Conservation (phyloP, 1,140 invertebrate genomes). For the Triops cancriformis region DNA sequence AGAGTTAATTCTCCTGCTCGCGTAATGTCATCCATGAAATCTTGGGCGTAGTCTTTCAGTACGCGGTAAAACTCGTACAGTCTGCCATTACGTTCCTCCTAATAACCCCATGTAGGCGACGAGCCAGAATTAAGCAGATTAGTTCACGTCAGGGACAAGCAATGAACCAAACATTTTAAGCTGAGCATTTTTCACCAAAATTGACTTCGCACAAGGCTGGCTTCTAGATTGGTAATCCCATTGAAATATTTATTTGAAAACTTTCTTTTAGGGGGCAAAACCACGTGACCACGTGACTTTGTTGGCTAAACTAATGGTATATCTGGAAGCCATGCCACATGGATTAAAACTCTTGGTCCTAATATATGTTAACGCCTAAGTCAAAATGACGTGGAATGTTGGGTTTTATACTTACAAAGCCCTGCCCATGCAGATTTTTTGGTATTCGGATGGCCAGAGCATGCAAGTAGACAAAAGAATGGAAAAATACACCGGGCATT, state of each 20-base stretch:
- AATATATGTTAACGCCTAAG: neutral
- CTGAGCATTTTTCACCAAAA: neutral
- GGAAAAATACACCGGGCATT: constrained; percentile 17
- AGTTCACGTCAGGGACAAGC: constrained; percentile 42
- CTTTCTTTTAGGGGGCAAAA: neutral
- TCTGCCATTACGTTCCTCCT: constrained; percentile 44
- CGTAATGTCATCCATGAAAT: constrained; percentile 62
- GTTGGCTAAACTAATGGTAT: neutral
- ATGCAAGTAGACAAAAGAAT: constrained; percentile 24
- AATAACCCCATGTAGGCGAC: constrained; percentile 27
- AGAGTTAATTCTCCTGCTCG: constrained; percentile 64
- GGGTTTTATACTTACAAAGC: constrained; percentile 27
- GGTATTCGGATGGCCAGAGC: constrained; percentile 21
- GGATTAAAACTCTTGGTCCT: neutral
- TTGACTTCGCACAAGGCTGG: neutral
- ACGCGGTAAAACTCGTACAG: constrained; percentile 36
- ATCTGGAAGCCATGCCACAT: constrained; percentile 6
- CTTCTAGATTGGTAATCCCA: neutral
- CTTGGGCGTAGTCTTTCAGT: constrained; percentile 37
- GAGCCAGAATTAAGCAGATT: constrained; percentile 50
- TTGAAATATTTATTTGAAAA: neutral
- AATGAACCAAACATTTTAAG: neutral
- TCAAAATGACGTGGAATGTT: neutral
- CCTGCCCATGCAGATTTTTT: constrained; percentile 21
- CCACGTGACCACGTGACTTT: constrained; percentile 7